phyloP scores from a whole-genome alignment of 2,113 vertebrate genomes.

The Peromyscus maniculatus region DNA sequence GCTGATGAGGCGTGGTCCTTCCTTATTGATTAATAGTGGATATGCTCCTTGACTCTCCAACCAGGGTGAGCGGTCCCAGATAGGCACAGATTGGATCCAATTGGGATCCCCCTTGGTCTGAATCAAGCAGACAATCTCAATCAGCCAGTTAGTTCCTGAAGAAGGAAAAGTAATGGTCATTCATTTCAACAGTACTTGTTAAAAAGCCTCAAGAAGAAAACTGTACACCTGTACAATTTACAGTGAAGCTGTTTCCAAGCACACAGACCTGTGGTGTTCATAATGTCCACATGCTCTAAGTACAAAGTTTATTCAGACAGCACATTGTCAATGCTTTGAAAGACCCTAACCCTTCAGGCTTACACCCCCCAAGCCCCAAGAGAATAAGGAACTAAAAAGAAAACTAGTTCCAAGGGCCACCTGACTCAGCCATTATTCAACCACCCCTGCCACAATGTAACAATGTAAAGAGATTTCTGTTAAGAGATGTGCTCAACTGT shows the following conservation, averaged over 20 bases:
- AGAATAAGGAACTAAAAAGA: no score
- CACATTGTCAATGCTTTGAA: neutral
- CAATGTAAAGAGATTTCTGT: no score
- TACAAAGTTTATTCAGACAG: neutral
- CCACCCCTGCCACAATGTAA: no score
- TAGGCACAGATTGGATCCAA: constrained; percentile 84
- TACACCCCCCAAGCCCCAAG: no score
- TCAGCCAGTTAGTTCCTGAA: constrained; percentile 88
- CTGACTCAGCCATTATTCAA: no score
- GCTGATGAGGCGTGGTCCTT: constrained; percentile 78
- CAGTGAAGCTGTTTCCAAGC: rapidly evolving
- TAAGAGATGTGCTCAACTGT: no score
- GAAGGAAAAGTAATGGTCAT: neutral
- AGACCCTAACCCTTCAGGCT: no score
- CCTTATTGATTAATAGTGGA: rapidly evolving
- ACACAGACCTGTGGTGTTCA: neutral
- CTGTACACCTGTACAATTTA: no score
- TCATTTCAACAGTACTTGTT: neutral
- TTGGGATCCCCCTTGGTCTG: constrained; percentile 87
- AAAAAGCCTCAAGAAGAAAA: neutral
- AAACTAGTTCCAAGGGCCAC: no score
- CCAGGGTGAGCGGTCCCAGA: constrained; percentile 89
- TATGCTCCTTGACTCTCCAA: rapidly evolving
- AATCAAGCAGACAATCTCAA: constrained; percentile 89
- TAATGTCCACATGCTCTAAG: no score